Conservation (phyloP, 2,797 vertebrate genomes). For the Benthosema pterotum region DNA sequence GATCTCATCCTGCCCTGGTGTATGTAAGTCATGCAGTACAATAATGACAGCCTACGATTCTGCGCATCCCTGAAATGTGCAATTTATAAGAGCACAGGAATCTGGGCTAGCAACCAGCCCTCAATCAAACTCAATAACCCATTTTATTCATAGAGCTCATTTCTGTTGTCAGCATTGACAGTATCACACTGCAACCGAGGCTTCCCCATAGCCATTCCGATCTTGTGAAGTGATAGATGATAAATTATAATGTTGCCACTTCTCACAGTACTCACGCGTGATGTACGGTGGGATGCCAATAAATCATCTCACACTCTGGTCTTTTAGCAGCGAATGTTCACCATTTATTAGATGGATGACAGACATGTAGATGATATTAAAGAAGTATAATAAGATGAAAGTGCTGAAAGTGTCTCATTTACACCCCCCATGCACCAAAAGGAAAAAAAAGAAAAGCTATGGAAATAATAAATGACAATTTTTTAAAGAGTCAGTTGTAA, state of each 20-base stretch:
- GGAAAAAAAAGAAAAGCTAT: background rate
- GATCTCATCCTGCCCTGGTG: background rate
- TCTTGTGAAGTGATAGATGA: constrained; percentile 67
- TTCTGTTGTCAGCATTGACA: constrained; percentile 61
- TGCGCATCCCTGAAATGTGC: constrained; percentile 12
- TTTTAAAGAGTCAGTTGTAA: too few relatives aligned
- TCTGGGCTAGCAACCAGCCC: constrained; percentile 25
- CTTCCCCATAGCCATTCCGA: constrained; percentile 61
- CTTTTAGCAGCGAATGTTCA: constrained; percentile 43
- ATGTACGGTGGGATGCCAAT: constrained; percentile 59
- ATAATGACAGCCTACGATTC: background rate
- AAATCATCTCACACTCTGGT: constrained; percentile 61
- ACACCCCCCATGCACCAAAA: background rate
- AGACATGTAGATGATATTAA: constrained; percentile 59
- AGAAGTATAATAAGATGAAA: constrained; percentile 48
- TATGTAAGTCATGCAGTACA: background rate
- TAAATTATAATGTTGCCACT: constrained; percentile 72
- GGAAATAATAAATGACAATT: too few relatives aligned
- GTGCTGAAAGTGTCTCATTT: constrained; percentile 13
- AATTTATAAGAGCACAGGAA: constrained; percentile 26
- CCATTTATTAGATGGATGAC: constrained; percentile 65
- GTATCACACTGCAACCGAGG: constrained; percentile 49
- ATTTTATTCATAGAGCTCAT: constrained; percentile 55
- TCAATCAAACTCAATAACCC: constrained; percentile 61
- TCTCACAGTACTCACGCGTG: constrained; percentile 59